These are phyloP conservation scores for Ursus arctos DNA, from an alignment of 2,113 vertebrate genomes.

Conservation along the genomic window DNA sequence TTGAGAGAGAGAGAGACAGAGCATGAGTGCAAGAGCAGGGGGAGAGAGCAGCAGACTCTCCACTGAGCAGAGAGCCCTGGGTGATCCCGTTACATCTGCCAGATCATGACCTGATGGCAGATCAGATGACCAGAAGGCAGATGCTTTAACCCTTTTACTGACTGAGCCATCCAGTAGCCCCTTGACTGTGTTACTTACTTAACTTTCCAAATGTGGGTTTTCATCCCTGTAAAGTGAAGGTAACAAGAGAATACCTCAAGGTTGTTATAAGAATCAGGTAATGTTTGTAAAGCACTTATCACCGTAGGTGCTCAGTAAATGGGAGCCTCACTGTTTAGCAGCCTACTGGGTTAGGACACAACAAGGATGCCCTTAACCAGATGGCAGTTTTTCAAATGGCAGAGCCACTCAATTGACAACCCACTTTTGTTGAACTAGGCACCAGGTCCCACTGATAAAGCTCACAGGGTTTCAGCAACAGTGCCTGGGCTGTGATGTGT, in stretches of 20 bases:
- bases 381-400: neutral
- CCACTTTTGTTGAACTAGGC: neutral
- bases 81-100: no score
- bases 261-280: neutral
- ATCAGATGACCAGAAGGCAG: no score
- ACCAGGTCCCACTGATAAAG: neutral
- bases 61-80: no score
- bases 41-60: no score
- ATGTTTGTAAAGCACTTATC: neutral
- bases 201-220: no score
- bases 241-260: neutral
- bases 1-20: no score
- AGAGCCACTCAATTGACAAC: neutral
- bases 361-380: fast-evolving
- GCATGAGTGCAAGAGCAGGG: no score
- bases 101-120: no score
- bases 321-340: neutral
- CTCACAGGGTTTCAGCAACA: neutral
- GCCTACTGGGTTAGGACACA: no score
- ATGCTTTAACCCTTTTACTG: no score
- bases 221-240: neutral
- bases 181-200: no score
- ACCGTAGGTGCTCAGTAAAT: neutral
- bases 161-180: no score
- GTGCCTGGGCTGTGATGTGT: neutral